Evolutionary conservation across 2,797 vertebrate genomes (phyloP).

Genomic region (Sebastes alutus): DNA sequence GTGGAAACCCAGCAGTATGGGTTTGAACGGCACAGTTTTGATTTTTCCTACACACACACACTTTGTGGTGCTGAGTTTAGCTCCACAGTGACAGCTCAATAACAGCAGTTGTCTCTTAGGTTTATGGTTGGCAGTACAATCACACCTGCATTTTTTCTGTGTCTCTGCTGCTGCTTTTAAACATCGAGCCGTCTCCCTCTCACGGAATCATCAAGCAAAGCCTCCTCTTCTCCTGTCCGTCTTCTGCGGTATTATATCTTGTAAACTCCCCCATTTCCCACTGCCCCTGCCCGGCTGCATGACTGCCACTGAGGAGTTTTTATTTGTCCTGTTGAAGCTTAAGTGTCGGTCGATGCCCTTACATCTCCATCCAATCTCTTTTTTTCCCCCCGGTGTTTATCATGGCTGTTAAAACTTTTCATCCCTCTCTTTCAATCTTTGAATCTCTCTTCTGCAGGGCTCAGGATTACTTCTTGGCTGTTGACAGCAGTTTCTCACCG

Average conservation of each 20-base stretch:
- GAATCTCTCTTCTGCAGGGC: conserved; percentile 25
- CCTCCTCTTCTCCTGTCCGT: conserved; percentile 1
- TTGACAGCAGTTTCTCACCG: conserved; percentile 21
- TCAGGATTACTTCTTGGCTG: conserved; percentile 18
- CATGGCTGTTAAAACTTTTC: conserved; percentile 41
- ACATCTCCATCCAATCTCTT: conserved; percentile 62
- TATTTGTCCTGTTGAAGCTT: conserved; percentile 51
- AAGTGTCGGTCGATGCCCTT: conserved; percentile 56
- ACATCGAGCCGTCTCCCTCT: conserved; percentile 17
- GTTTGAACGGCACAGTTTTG: conserved; percentile 30
- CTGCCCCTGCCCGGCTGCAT: conserved; percentile 11
- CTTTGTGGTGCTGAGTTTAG: conserved; percentile 34
- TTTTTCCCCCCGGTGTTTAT: conserved; percentile 41
- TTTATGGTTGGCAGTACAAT: conserved; percentile 49
- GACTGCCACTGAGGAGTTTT: conserved; percentile 47
- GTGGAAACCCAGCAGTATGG: conserved; percentile 15
- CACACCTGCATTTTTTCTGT: conserved; percentile 37
- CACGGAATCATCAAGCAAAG: conserved; percentile 24
- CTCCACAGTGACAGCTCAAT: conserved; percentile 57
- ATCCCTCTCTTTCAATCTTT: conserved; percentile 35
- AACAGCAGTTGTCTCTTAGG: conserved; percentile 51
- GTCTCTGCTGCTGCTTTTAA: conserved; percentile 27
- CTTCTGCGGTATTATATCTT: conserved; percentile 37
- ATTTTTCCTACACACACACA: background rate
- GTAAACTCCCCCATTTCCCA: conserved; percentile 37